Evolutionary conservation across 2,797 vertebrate species (phyloP), one percentile per base, ranked within the genome.

Genomic region (Liasis olivaceus): DNA sequence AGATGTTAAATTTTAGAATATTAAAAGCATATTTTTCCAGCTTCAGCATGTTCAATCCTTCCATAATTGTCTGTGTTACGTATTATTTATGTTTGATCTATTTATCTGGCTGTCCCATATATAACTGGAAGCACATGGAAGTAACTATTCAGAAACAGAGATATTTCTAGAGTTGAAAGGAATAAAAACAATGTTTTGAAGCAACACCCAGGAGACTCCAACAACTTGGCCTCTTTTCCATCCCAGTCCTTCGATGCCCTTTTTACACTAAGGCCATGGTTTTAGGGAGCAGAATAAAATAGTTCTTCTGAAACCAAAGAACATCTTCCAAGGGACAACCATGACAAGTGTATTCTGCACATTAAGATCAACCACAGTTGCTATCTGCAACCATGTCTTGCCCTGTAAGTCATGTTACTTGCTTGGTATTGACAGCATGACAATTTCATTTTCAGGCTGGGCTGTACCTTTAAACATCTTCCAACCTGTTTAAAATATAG

Each of bases 401-500:
- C 31, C 20, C 62, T 90, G 51, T 90, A 94, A 89, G 54, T 89
- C 90, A 94, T 9, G 31, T 89, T 77, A 69, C 77, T 66, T 66
- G 28, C 66, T 62, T 92, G 89, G 88, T 87, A 90, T 9, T 69
- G 47, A 0, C 31, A 7, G 59, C 88, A 94, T 94, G n/a, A 36
- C 60, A 0, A 26, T 64, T 84, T 93, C 81, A 92, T 88, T 90
- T 47, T 94, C 88, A 87, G 84, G 90, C 72, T 47, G 89, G 1
- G 62, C 92, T 95, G 90, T 31, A 94, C 89, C 91, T 59, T 94
- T 93, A 94, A 92, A 96, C 91, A 91, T 95, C 60, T 96, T 95
- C 96, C 85, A 95, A 96, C 91, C 96, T 96, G 97, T 94, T 97
- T 94, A 87, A 64, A 81, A 89, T 54, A 72, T 86, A 95, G 95